phyloP scores from a whole-genome alignment of 2,888 invertebrate genomes.

The Sarcophaga carnaria region DNA sequence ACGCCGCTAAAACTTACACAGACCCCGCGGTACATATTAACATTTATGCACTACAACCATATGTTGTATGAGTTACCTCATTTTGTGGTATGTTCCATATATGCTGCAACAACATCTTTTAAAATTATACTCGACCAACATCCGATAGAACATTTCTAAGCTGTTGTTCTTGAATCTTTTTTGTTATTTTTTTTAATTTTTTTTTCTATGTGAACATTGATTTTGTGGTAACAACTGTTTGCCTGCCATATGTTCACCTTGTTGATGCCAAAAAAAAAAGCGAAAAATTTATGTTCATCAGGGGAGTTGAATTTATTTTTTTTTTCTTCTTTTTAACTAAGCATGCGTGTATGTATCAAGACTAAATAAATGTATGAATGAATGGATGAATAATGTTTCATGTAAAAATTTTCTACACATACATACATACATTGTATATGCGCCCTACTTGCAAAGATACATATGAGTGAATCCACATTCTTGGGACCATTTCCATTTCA shows the following conservation, averaged over 20 bases:
- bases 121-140: neutral
- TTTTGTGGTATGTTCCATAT: constrained; percentile 13
- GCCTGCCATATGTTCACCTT: constrained; percentile 30
- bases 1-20: constrained; percentile 35
- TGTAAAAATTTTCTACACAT: neutral
- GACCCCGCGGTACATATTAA: neutral
- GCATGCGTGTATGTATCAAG: constrained; percentile 24
- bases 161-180: neutral
- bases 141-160: neutral
- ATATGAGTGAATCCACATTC: neutral
- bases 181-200: neutral
- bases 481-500: too few relatives aligned
- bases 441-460: neutral
- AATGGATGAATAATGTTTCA: constrained; percentile 16
- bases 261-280: neutral
- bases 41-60: neutral
- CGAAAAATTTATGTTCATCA: constrained; percentile 32
- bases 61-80: constrained; percentile 14
- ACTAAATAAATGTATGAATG: neutral
- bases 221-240: constrained; percentile 21
- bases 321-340: neutral
- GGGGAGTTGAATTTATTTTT: constrained; percentile 31
- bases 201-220: neutral
- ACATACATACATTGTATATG: neutral
- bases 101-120: constrained; percentile 5